Conservation (phyloP, 2,797 vertebrate species). For the Pachyuromys duprasi region DNA sequence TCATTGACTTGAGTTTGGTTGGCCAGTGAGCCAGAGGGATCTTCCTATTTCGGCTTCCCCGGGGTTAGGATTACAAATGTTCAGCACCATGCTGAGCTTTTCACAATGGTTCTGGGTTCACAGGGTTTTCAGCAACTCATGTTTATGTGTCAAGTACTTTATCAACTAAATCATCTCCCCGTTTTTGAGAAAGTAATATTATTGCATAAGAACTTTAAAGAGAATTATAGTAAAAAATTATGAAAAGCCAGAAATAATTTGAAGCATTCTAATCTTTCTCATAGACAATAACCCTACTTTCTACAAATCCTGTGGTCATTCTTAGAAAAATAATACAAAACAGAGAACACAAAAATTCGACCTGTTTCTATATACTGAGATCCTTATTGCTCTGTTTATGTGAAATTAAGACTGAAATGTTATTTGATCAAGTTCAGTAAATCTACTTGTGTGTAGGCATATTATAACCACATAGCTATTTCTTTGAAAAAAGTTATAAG, state of each 20-base stretch:
- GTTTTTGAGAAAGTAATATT: background rate
- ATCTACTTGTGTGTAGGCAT: background rate
- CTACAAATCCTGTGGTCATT: background rate
- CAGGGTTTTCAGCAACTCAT: background rate
- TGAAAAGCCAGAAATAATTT: conserved; percentile 5
- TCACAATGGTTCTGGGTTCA: background rate
- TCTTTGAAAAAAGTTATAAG: conserved; percentile 13
- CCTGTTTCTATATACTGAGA: background rate
- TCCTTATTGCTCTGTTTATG: background rate
- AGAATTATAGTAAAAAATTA: background rate
- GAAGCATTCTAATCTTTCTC: background rate
- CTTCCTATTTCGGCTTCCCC: no score
- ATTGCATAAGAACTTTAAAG: background rate
- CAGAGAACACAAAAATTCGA: background rate
- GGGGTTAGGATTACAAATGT: background rate
- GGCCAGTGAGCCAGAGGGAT: background rate
- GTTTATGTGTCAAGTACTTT: background rate
- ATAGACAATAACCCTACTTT: background rate
- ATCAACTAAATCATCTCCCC: background rate
- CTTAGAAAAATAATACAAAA: background rate
- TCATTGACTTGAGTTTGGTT: background rate
- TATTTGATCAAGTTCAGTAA: background rate
- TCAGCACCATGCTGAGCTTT: background rate
- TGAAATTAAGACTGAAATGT: background rate
- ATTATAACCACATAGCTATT: background rate